Base-by-base conservation (phyloP, 92 coral and sea anemone species). In the Galaxea fascicularis region DNA sequence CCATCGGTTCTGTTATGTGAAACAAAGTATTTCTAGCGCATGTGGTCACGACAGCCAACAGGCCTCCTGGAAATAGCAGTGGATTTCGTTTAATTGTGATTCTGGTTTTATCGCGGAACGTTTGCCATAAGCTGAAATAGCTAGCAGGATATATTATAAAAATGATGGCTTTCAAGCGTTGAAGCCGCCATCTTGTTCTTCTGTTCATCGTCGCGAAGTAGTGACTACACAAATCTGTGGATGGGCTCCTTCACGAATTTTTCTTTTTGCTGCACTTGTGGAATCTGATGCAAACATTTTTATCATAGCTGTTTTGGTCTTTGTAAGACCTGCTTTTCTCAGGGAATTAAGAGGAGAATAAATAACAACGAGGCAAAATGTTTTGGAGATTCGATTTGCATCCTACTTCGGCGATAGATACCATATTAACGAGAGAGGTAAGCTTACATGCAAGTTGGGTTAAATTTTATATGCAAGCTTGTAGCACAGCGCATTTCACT, bases 321-420 rank as follows among this genome's bases (percentile, higher is more conserved):
- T 56, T 59, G 41, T 20, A 58, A 82, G 78, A 47, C 86, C 86
- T 39, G 60, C 65, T 66, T 68, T 27, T 52, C 41, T 71, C 13
- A 70, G 58, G 56, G 57, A 31, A 4, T 24, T 57, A 35, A 56
- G 22, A 71, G 70, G 54, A 70, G n/a, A 47, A 30, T 53, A 77
- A 63, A 76, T 80, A 64, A 79, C 77, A 91, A 86, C 72, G 72
- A 70, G 76, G 73, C 93, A 80, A 85, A 72, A 97, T 97, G 99
- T 97, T 97, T 92, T 97, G 99, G 99, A 97, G 95, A 86, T 97
- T 97, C 84, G 99, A 97, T 63, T 89, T 97, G 93, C 98, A 95
- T 66, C 99, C 99, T 0, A 93, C 87, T 39, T 95, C 98, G 27
- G 94, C 98, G 18, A 90, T 97, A 62, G 99, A 97, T 79, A 90